Base-by-base conservation (phyloP, 2,888 invertebrate species). In the Chrysotoxum bicinctum region DNA sequence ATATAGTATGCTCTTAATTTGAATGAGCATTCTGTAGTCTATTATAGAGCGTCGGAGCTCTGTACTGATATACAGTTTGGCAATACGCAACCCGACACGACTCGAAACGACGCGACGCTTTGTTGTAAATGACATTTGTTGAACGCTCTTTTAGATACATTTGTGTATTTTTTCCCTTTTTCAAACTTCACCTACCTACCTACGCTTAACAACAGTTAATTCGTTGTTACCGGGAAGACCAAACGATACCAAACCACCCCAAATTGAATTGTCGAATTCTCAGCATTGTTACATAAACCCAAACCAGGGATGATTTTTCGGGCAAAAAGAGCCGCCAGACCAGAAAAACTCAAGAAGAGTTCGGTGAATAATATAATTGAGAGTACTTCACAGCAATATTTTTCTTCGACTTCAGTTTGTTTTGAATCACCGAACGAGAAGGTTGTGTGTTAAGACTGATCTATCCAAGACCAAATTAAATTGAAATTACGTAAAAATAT, bases 401-500 rank as follows among this genome's bases (percentile, higher is more conserved):
- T 50, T 50, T 64, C 72, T 64, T 50, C 23, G 48, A 62, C 76
- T 50, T 86, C 73, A 82, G 86, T 82, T 79, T 60, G 35, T 60
- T 82, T 84, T 87, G 81, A 78, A 60, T 76, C 78, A 66, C 70
- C 87, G 80, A 87, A 73, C 77, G 75, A 50, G 66, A 73, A 86
- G 90, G 87, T 89, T 60, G 81, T 80, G 60, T 62, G 52, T n/a
- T 19, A 12, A 30, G 10, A 43, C 9, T 3, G 14, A 5, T n/a
- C 9, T 1, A 19, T 52, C 81, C 32, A 77, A 52, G 48, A 50
- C 32, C 50, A 56, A 54, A 64, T 54, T 48, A 48, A 56, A 66
- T 45, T 78, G 62, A 66, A 66, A 66, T 88, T 87, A 75, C 74
- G 32, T 62, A 72, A 60, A 84, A 68, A 87, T 75, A 88, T 56